Evolutionary conservation across 2,888 invertebrate genomes (phyloP), one percentile per base, ranked within the genome.

Genomic region (Micropterix aruncella): DNA sequence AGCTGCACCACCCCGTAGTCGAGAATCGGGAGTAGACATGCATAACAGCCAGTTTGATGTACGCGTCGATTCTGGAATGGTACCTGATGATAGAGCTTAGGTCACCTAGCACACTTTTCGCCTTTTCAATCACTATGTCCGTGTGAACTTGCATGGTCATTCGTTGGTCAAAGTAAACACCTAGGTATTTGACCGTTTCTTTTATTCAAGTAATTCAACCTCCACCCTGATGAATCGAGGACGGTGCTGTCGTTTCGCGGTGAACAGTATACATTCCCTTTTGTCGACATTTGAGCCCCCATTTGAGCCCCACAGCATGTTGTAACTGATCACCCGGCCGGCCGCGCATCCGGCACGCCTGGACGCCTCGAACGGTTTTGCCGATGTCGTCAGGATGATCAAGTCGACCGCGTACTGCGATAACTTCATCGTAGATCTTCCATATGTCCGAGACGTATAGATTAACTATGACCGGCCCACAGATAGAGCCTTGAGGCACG

Each of bases 81-180:
- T n/a, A n/a, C n/a, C n/a, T n/a, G n/a, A n/a, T 38, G 12, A 38
- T 38, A 16, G 38, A 12, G 38, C 38, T 38, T 3, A 38, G 38
- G 3, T 14, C 38, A 12, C 38, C 38, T 38, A 14, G 3, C 4
- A 38, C 12, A 4, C 38, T 38, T 12, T 38, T 38, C 38, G n/a
- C n/a, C n/a, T n/a, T n/a, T n/a, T n/a, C n/a, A n/a, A n/a, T n/a
- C n/a, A n/a, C n/a, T n/a, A n/a, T n/a, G n/a, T n/a, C n/a, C n/a
- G n/a, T n/a, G n/a, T n/a, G n/a, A n/a, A n/a, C n/a, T n/a, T n/a
- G n/a, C n/a, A n/a, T n/a, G n/a, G n/a, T n/a, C n/a, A n/a, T n/a
- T n/a, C n/a, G n/a, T n/a, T n/a, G n/a, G n/a, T 38, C 38, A 38
- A 38, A 38, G 4, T 38, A 16, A 5, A 38, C 38, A 15, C 38